Percentiles rank a stretch among this genome's conserved stretches.
Conservation (phyloP, 2,797 vertebrate genomes). For the Falco columbarius region DNA sequence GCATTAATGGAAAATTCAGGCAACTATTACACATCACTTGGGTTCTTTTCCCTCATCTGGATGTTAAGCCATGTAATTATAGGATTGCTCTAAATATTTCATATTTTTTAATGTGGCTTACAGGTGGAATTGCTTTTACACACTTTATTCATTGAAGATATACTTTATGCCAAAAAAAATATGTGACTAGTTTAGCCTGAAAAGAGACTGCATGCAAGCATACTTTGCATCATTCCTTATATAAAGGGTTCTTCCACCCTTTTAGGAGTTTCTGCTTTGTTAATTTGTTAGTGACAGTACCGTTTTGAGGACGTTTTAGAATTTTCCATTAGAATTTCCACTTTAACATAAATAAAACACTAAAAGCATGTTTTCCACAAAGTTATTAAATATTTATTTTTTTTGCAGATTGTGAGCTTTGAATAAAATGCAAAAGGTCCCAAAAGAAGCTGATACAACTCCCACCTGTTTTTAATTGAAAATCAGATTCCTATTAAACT, state of each 20-base stretch:
- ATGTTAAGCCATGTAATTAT: neutral
- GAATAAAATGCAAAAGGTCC: neutral
- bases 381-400: neutral
- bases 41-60: neutral
- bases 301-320: neutral
- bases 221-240: neutral
- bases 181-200: neutral
- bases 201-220: neutral
- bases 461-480: neutral
- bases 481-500: neutral
- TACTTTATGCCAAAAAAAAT: neutral
- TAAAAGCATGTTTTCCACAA: neutral
- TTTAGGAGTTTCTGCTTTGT: neutral
- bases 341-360: neutral
- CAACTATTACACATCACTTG: neutral
- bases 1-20: slow-evolving; percentile 27
- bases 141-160: neutral
- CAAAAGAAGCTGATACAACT: neutral
- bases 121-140: neutral
- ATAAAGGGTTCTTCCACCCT: neutral
- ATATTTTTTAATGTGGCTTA: neutral
- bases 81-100: neutral
- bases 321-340: neutral
- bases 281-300: neutral
- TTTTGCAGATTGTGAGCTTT: neutral